phyloP scores from a whole-genome alignment of 2,113 vertebrate genomes.

The Condylura cristata region DNA sequence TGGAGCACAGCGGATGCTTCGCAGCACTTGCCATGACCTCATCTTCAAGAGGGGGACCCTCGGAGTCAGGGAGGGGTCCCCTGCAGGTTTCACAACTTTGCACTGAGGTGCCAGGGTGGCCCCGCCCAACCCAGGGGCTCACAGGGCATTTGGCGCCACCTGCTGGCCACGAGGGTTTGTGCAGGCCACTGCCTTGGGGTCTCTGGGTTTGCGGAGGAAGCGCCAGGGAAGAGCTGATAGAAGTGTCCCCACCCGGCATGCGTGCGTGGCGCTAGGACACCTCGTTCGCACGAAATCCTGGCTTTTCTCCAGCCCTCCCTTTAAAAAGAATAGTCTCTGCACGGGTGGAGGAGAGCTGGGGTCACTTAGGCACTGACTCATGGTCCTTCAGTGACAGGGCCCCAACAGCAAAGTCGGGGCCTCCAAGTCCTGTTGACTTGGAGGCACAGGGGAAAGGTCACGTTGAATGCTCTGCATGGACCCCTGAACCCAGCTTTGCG shows the following conservation, averaged over 20 bases:
- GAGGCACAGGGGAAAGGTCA: background rate
- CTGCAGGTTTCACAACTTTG: background rate
- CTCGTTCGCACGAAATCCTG: background rate
- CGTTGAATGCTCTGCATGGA: background rate
- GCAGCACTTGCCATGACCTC: accelerated
- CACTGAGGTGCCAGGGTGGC: accelerated
- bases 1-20: background rate
- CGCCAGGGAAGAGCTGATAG: background rate
- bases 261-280: background rate
- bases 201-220: background rate
- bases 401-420: accelerated
- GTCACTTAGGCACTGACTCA: background rate
- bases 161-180: background rate
- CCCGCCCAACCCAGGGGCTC: background rate
- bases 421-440: background rate
- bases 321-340: background rate
- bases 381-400: accelerated
- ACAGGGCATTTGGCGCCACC: constrained; percentile 45
- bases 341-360: background rate
- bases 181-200: accelerated
- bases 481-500: no score
- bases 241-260: background rate
- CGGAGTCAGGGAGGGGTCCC: accelerated
- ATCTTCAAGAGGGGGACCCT: accelerated
- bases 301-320: background rate